These are phyloP conservation scores for Drosophila prostipennis DNA, from an alignment of 2,888 invertebrate genomes.

Conservation along the genomic window DNA sequence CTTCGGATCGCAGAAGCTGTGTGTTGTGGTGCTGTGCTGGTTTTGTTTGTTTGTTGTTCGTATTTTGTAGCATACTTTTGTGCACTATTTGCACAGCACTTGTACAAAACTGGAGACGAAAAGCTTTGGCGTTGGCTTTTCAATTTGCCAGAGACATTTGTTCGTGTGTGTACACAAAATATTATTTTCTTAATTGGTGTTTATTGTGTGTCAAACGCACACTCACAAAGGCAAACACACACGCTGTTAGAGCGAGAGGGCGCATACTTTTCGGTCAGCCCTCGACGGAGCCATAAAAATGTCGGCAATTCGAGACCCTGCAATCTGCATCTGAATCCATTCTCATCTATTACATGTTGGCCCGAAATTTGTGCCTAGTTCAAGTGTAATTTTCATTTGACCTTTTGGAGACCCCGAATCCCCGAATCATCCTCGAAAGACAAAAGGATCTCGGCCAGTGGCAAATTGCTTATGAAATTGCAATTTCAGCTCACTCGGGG, in stretches of 20 bases:
- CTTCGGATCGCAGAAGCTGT: constrained; percentile 4
- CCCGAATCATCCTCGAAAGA: background rate
- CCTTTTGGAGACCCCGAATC: constrained; percentile 19
- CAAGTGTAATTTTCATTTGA: constrained; percentile 75
- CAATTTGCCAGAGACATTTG: constrained; percentile 69
- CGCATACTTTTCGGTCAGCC: constrained; percentile 34
- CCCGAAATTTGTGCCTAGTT: constrained; percentile 56
- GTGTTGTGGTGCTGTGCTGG: constrained; percentile 13
- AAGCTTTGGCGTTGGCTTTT: constrained; percentile 64
- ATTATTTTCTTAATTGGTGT: constrained; percentile 80
- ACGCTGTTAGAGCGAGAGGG: constrained; percentile 12
- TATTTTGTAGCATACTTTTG: constrained; percentile 76
- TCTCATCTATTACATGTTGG: constrained; percentile 25
- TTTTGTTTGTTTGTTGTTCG: constrained; percentile 61
- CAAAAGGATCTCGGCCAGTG: constrained; percentile 27
- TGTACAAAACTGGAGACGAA: constrained; percentile 57
- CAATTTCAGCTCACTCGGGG: constrained; percentile 73
- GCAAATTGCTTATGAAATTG: constrained; percentile 82
- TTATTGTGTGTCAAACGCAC: constrained; percentile 71
- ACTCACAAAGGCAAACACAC: constrained; percentile 8
- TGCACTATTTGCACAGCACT: constrained; percentile 79
- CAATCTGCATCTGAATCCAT: constrained; percentile 15
- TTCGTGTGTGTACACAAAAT: constrained; percentile 71
- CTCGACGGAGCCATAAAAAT: constrained; percentile 72
- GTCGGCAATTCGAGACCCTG: constrained; percentile 56